Evolutionary conservation across 2,113 vertebrate species (phyloP), one percentile per base, ranked within the genome.

Genomic region (Perccottus glenii): DNA sequence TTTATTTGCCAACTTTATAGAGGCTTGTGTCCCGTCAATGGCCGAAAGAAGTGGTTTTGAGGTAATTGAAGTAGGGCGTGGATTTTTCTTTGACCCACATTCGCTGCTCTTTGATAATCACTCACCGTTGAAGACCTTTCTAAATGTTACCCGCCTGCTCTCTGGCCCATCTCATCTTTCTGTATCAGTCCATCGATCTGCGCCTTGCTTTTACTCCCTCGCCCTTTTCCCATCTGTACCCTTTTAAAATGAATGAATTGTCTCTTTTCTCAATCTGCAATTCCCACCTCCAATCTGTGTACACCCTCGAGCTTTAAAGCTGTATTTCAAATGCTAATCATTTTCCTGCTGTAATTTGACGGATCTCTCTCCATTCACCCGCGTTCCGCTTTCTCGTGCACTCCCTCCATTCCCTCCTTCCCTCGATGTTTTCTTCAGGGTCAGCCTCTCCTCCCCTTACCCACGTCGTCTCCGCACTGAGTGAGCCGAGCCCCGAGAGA

Each of bases 401-500:
- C 57, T 6, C 11, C 70, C 32, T 50, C 63, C 48, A 46, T 47
- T n/a, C 59, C 32, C 42, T 14, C 58, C 19, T 27, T 11, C 50
- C 19, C 48, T 52, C 63, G 70, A 62, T 40, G 38, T 77, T 83
- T 80, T 73, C 78, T 77, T 64, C 44, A 10, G 60, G 64, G 80
- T 75, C 67, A 68, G 67, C 50, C 27, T 10, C 47, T 10, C 45
- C 65, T 36, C 6, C 60, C 58, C 27, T 44, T 6, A 40, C 8
- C 48, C 59, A 50, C 47, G 81, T 69, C 63, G 36, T 82, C 70
- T 67, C 77, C 63, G 67, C 66, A 76, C 80, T 67, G 73, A 62
- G 70, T 11, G 57, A 67, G 72, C 72, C 35, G 10, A 67, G 56
- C 60, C 82, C 74, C 78, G 57, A 38, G 85, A 88, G 84, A 86